phyloP scores from a whole-genome alignment of 2,113 vertebrate species.

The Crotalus horridus region DNA sequence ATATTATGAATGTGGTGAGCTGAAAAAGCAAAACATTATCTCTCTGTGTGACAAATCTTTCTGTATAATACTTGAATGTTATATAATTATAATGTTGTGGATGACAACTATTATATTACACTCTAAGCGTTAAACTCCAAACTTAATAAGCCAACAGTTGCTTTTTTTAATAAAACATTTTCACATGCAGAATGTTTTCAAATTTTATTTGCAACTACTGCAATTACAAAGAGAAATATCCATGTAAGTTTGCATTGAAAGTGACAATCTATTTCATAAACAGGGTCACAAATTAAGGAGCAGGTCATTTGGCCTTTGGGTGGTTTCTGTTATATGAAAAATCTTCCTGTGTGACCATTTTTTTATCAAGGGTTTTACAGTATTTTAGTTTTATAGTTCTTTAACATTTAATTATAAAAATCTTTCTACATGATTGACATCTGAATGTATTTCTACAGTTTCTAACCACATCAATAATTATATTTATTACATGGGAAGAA shows the following conservation, averaged over 20 bases:
- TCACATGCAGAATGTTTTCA: conserved; percentile 51
- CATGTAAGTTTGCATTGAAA: conserved; percentile 81
- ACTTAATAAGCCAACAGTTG: conserved; percentile 7
- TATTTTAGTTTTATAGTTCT: conserved; percentile 28
- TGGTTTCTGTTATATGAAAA: conserved; percentile 42
- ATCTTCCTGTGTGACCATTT: conserved; percentile 24
- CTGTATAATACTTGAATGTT: neutral
- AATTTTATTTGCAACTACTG: conserved; percentile 89
- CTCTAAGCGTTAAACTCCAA: neutral
- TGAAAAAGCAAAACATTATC: neutral
- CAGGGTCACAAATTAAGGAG: conserved; percentile 58
- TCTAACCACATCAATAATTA: conserved; percentile 19
- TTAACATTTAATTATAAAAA: conserved; percentile 47
- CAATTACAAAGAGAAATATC: conserved; percentile 87
- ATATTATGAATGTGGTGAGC: neutral
- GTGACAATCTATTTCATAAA: conserved; percentile 79
- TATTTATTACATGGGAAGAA: conserved; percentile 6
- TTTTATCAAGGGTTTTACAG: conserved; percentile 24
- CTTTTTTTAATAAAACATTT: conserved; percentile 53
- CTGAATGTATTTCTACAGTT: conserved; percentile 25
- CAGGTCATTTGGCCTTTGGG: conserved; percentile 49
- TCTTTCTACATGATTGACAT: conserved; percentile 41
- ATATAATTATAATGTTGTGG: neutral
- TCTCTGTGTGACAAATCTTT: neutral
- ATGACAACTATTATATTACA: neutral